Percentiles rank a stretch among this genome's conserved stretches.
These are phyloP conservation scores for Fistularia tabacaria DNA, from an alignment of 2,797 vertebrate species.

Conservation along the genomic window DNA sequence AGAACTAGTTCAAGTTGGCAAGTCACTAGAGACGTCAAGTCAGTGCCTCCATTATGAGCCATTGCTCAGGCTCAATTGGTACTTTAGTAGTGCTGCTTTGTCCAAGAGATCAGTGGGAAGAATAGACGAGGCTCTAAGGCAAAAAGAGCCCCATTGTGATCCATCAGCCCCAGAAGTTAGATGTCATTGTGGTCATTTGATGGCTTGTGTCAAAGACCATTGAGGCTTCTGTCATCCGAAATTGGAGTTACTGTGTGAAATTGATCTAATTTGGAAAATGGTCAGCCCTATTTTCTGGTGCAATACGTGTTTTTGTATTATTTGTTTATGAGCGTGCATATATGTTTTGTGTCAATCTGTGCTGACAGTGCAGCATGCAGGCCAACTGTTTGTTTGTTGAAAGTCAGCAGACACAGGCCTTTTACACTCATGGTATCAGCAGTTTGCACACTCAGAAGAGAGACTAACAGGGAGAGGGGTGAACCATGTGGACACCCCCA, in stretches of 20 bases:
- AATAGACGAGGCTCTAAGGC: slow-evolving; percentile 62
- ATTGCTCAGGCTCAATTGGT: slow-evolving; percentile 72
- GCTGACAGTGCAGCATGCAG: slow-evolving; percentile 14
- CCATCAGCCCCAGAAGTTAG: slow-evolving; percentile 40
- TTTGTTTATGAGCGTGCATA: slow-evolving; percentile 25
- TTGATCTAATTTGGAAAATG: slow-evolving; percentile 57
- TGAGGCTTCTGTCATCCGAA: slow-evolving; percentile 38
- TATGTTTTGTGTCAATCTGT: slow-evolving; percentile 17
- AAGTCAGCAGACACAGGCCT: slow-evolving; percentile 64
- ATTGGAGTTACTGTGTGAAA: slow-evolving; percentile 64
- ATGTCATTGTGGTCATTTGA: slow-evolving; percentile 40
- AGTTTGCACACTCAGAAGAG: slow-evolving; percentile 65
- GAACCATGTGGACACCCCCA: slow-evolving; percentile 53
- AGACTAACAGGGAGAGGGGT: slow-evolving; percentile 43
- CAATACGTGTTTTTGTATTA: slow-evolving; percentile 13
- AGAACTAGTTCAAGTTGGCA: slow-evolving; percentile 31
- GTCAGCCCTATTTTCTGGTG: slow-evolving; percentile 38
- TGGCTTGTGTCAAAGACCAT: slow-evolving; percentile 55
- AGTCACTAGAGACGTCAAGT: slow-evolving; percentile 41
- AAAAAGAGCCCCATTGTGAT: slow-evolving; percentile 65
- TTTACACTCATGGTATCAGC: slow-evolving; percentile 72
- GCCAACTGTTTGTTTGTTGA: slow-evolving; percentile 60
- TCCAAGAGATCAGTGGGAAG: slow-evolving; percentile 64
- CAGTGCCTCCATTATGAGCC: slow-evolving; percentile 60
- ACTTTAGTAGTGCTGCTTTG: slow-evolving; percentile 66